Base-by-base conservation (phyloP, 1,140 invertebrate species). In the Glossosoma conforme region DNA sequence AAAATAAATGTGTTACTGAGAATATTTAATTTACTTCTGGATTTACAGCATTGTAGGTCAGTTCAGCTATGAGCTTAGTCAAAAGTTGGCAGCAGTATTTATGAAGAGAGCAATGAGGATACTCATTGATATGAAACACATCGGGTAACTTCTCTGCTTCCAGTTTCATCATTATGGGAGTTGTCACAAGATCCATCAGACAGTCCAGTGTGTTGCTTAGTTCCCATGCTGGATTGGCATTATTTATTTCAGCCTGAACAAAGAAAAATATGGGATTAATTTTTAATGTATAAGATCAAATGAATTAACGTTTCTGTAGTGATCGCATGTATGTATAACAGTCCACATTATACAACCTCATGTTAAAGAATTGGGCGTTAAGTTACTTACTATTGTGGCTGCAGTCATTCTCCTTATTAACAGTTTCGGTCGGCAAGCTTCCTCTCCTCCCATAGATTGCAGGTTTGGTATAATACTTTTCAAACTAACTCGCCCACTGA, bases 1-100 rank as follows among this genome's bases (percentile, higher is more conserved):
- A n/a, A n/a, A n/a, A n/a, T n/a, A n/a, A n/a, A n/a, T n/a, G n/a
- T n/a, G n/a, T n/a, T 46, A 28, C 10, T 6, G n/a, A 46, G n/a
- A 48, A 3, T 38, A 36, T 8, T 2, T 38, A 30, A 51, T 52
- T 60, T 50, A 60, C 60, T 38, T 70, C 68, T 0, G 63, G 59
- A 43, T 66, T 38, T 53, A 71, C 75, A 0, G 82, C 79, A 55
- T 74, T 84, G 43, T 86, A 84, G 0, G 92, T 85, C 33, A 98
- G 76, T 74, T 97, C 94, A 3, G 91, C 89, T 19, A 97, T 79
- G 0, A 96, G 83, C 36, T 90, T 78, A 0, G 87, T 85, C 30
- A 94, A 65, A 15, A 97, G 76, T 61, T 91, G 85, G 64, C 91
- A 95, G 58, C 91, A 89, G 68, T 89, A 87, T 46, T 85, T 79